Base-by-base conservation (phyloP, 2,888 invertebrate species). In the Drosophila barbarae region DNA sequence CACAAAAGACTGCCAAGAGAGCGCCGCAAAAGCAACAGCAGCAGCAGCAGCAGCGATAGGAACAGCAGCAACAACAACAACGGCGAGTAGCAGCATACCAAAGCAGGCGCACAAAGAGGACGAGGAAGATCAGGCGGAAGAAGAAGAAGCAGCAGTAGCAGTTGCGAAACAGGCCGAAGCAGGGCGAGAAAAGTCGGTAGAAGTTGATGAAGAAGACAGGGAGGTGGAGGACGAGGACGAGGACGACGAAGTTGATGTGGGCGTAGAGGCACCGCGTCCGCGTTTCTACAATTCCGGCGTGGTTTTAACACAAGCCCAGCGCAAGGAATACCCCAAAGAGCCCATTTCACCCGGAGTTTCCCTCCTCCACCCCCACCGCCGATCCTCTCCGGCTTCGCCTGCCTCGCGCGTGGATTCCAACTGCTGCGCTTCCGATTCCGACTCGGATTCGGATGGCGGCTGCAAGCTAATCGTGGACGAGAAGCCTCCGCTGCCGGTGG, bases 261-360 rank as follows among this genome's bases (percentile, higher is more conserved):
- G 83, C 47, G 69, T 76, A 34, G 79, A 84, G 50, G 67, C 74
- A 18, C 77, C 86, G 26, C 91, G 92, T 35, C 92, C 93, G 1
- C 89, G 93, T 42, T 95, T 95, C 78, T 95, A 95, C 28, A 94
- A 94, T 79, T 95, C 95, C n/a, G 94, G 93, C 46, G 94, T 94
- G 87, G 93, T 95, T 4, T 90, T 95, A n/a, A 95, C 95, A 47
- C 92, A 93, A 84, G 95, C 95, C 21, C 95, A 95, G 89, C 92
- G 95, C 72, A 95, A 95, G 90, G 95, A 94, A 84, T 95, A 95
- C 88, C 92, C 92, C 32, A 73, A 83, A 10, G 87, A 87, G 75
- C 39, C 57, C 18, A 13, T 32, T 21, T 47, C 46, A 23, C 1
- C 46, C 46, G 0, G 8, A 30, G 18, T 51, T 52, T 1, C 34